Evolutionary conservation across 64 coral and sea anemone genomes (phyloP).

Genomic region (Montipora cactus): DNA sequence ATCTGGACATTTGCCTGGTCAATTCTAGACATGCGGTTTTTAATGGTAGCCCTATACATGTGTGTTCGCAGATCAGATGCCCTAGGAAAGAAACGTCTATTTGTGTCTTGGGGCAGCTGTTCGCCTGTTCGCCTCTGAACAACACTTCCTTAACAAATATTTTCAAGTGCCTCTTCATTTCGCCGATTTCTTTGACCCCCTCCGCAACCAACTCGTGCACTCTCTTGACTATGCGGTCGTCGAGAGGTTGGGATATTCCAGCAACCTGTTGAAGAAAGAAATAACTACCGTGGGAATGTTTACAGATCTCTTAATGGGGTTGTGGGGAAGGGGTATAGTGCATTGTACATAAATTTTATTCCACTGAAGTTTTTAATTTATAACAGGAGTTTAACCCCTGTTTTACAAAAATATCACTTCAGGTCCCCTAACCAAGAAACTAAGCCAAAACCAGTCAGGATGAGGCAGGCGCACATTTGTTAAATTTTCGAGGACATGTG

Average conservation of each 20-base stretch:
- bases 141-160: constrained; percentile 25
- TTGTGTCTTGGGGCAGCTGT: neutral
- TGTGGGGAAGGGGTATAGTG: neutral
- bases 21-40: constrained; percentile 26
- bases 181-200: constrained; percentile 16
- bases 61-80: constrained; percentile 13
- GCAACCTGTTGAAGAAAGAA: neutral
- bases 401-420: too few relatives aligned
- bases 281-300: neutral
- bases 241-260: neutral
- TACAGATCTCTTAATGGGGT: neutral
- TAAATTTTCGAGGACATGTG: too few relatives aligned
- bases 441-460: too few relatives aligned
- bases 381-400: too few relatives aligned
- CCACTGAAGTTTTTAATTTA: too few relatives aligned
- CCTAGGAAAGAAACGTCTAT: constrained; percentile 10
- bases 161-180: constrained; percentile 49
- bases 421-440: too few relatives aligned
- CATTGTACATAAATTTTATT: neutral
- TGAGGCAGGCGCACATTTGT: too few relatives aligned
- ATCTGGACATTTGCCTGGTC: constrained; percentile 51
- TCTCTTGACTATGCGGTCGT: neutral
- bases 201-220: neutral
- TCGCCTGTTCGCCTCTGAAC: neutral
- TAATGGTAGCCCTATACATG: constrained; percentile 46